A percentile compares a stretch with the other conserved stretches of the same genome.
phyloP scores from a whole-genome alignment of 2,113 vertebrate genomes.

The Mus musculus region DNA sequence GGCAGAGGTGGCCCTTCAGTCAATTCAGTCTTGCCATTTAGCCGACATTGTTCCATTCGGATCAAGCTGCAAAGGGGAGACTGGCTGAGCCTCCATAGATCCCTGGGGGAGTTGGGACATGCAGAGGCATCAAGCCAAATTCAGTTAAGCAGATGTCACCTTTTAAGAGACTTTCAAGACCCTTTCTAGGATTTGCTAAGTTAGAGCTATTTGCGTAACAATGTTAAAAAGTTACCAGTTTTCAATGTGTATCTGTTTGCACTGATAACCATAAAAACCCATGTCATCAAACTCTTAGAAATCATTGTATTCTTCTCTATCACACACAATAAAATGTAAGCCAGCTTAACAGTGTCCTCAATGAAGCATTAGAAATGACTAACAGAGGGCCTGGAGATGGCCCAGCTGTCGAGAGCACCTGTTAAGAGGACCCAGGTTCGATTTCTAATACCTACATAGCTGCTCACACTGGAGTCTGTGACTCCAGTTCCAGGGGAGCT shows the following conservation, averaged over 20 bases:
- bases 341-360: background rate
- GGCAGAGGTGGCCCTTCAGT: background rate
- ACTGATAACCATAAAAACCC: background rate
- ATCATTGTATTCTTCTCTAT: background rate
- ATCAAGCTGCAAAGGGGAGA: conserved; percentile 6
- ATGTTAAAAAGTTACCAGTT: background rate
- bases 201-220: background rate
- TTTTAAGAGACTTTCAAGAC: background rate
- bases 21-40: background rate
- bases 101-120: background rate
- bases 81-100: background rate
- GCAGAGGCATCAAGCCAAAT: background rate
- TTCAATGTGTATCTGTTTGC: background rate
- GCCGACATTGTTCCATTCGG: background rate
- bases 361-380: conserved; percentile 13
- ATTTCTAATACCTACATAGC: background rate
- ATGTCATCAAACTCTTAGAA: background rate
- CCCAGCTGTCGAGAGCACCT: background rate
- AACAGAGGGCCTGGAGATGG: background rate
- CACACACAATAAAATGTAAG: background rate
- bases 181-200: background rate
- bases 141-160: background rate
- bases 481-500: background rate
- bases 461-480: background rate
- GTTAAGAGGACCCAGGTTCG: background rate